These are phyloP conservation scores for Meteorus colon DNA, from an alignment of 2,888 invertebrate species.

Conservation along the genomic window DNA sequence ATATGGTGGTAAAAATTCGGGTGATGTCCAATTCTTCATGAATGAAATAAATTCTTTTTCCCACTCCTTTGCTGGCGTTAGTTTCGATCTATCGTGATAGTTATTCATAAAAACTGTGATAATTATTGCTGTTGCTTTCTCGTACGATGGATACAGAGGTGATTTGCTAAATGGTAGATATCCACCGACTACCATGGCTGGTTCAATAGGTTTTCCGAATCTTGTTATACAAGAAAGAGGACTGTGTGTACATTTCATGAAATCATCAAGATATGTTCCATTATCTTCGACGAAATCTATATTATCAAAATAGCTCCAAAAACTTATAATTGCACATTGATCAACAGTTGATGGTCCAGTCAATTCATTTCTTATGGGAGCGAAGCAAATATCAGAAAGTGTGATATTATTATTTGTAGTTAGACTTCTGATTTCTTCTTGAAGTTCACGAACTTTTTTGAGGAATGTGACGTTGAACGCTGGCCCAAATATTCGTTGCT, in stretches of 20 bases:
- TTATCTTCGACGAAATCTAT: conserved; percentile 76
- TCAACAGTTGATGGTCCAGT: conserved; percentile 76
- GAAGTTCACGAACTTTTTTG: conserved; percentile 81
- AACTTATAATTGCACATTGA: conserved; percentile 90
- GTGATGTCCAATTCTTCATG: conserved; percentile 85
- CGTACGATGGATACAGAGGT: conserved; percentile 79
- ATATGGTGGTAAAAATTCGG: conserved; percentile 77
- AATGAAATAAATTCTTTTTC: conserved; percentile 85
- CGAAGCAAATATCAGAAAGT: conserved; percentile 91
- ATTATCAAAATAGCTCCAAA: conserved; percentile 91
- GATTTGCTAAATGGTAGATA: conserved; percentile 82
- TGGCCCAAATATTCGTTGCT: conserved; percentile 83
- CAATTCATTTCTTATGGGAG: conserved; percentile 85
- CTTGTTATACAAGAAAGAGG: conserved; percentile 85
- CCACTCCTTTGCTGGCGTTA: conserved; percentile 88
- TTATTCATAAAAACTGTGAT: conserved; percentile 94
- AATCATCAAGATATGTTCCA: conserved; percentile 81
- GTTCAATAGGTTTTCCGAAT: conserved; percentile 95
- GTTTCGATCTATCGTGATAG: conserved; percentile 83
- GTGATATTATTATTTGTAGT: conserved; percentile 63
- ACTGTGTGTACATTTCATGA: conserved; percentile 84
- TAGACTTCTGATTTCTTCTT: conserved; percentile 80
- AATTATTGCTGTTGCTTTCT: conserved; percentile 90
- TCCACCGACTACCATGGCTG: conserved; percentile 94
- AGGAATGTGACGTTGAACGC: conserved; percentile 90